Evolutionary conservation across 2,797 vertebrate species (phyloP).

Genomic region (Coregonus ussuriensis): DNA sequence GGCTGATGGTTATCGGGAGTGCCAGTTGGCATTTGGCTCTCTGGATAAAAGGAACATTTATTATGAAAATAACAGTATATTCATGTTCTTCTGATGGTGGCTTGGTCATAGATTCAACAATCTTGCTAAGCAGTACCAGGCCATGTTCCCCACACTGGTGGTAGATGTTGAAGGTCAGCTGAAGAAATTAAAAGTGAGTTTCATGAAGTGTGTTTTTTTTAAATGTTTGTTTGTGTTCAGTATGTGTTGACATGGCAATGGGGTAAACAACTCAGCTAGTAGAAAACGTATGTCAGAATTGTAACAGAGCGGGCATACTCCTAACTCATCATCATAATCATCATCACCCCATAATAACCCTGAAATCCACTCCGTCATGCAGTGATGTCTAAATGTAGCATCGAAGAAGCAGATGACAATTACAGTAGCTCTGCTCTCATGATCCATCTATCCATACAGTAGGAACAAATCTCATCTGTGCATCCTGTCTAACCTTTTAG

Average conservation of each 20-base stretch:
- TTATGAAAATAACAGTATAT: background rate
- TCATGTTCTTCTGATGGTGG: constrained; percentile 1
- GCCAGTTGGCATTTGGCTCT: background rate
- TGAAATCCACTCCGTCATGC: background rate
- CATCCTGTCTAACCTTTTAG: constrained; percentile 50
- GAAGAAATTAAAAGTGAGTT: constrained; percentile 81
- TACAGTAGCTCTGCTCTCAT: constrained; percentile 1
- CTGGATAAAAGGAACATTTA: background rate
- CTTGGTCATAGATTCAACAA: constrained; percentile 79
- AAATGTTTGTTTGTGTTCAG: background rate
- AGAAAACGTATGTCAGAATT: background rate
- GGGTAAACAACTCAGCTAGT: background rate
- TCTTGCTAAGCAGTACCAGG: constrained; percentile 84
- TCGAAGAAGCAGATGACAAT: background rate
- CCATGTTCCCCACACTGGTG: constrained; percentile 84
- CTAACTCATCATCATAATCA: background rate
- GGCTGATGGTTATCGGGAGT: background rate
- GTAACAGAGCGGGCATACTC: background rate
- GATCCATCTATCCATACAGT: background rate
- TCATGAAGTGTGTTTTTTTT: background rate
- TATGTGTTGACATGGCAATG: background rate
- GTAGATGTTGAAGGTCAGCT: constrained; percentile 82
- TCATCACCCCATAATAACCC: background rate
- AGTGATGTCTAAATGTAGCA: background rate
- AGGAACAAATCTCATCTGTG: background rate